Base-by-base conservation (phyloP, 2,888 invertebrate species). In the Sminthurides aquaticus region DNA sequence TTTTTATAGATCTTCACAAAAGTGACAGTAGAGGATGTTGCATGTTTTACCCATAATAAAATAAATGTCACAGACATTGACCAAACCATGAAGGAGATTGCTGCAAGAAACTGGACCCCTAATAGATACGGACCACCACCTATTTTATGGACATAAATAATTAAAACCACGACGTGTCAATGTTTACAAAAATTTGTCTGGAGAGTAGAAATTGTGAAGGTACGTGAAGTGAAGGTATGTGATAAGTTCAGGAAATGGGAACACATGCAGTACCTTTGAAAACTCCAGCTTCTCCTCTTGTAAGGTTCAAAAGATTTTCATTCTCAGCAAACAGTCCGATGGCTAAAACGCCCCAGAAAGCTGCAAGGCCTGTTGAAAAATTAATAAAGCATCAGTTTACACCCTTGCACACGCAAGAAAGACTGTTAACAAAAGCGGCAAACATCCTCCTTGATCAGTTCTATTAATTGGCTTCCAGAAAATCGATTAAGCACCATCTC, bases 281-380 rank as follows among this genome's bases (percentile, higher is more conserved):
- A 18, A 82, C 74, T 0, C 82, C 82, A 43, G 76, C 75, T 49
- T 77, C 72, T 3, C 79, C 80, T 3, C 83, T 84, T 0, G 93
- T 94, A 0, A 92, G 89, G 54, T 85, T 83, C 77, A 93, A 81
- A 0, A 93, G 89, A 63, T 84, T 80, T 0, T 94, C 93, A 77
- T 90, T 85, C 64, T 91, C 88, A 11, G 92, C 92, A 77, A 95
- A 94, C 0, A 95, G 80, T 0, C 95, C 94, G 1, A 94, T 91
- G 0, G 92, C 90, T 20, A 92, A 66, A 24, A 92, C 86, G 11
- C 94, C 91, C 91, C 82, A 78, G 75, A 82, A 74, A 29, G 81
- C 82, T 34, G 76, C 73, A 74, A 80, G 52, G 71, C 80, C 73
- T 81, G 52, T n/a, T n/a, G n/a, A n/a, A n/a, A 1, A 20, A 27